Evolutionary conservation across 2,797 vertebrate species (phyloP).

Genomic region (Florisuga fusca): DNA sequence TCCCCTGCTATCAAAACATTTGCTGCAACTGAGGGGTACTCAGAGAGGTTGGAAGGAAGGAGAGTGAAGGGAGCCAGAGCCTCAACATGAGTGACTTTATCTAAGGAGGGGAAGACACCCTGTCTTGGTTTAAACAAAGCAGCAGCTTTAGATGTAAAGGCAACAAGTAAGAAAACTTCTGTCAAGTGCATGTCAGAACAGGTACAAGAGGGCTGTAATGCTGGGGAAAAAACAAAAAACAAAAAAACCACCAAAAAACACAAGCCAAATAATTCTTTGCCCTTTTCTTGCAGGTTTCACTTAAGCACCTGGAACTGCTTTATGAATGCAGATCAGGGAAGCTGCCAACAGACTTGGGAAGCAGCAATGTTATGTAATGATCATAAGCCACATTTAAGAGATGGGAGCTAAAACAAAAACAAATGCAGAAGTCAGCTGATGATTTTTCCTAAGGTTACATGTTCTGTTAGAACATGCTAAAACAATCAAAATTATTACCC

Average conservation of each 20-base stretch:
- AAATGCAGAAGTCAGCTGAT: not conserved
- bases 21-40: not conserved
- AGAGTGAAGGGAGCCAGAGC: not conserved
- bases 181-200: not conserved
- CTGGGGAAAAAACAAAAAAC: not conserved
- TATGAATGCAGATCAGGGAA: not conserved
- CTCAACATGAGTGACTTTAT: not conserved
- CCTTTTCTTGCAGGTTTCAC: constrained; percentile 46
- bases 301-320: constrained; percentile 8
- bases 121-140: not conserved
- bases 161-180: constrained; percentile 21
- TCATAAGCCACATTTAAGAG: not conserved
- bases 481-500: not conserved
- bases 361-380: not conserved
- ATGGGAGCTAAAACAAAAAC: not conserved
- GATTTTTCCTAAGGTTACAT: not conserved
- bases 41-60: not conserved
- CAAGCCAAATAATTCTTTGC: constrained; percentile 56
- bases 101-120: not conserved
- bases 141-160: constrained; percentile 10
- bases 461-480: not conserved
- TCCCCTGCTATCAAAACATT: not conserved
- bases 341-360: not conserved
- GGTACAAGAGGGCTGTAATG: not conserved
- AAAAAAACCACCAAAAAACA: not conserved